Evolutionary conservation across 64 coral and sea anemone genomes (phyloP).

Genomic region (Dendronephthya gigantea): DNA sequence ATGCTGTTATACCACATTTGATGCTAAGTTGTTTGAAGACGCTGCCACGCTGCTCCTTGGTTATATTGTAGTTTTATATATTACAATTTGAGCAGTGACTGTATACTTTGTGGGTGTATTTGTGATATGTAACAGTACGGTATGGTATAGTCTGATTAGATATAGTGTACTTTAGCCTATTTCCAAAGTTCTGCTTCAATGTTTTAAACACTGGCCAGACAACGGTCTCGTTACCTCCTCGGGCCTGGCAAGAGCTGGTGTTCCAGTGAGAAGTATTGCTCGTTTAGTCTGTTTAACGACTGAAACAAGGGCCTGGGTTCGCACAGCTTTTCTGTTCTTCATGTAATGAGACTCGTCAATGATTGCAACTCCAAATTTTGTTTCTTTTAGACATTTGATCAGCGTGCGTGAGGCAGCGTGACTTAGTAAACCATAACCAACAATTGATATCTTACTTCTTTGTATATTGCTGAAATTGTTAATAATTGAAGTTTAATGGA

Average conservation of each 20-base stretch:
- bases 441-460: slow-evolving; percentile 51
- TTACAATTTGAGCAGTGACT: too few relatives aligned
- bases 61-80: too few relatives aligned
- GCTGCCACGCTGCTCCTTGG: too few relatives aligned
- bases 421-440: slow-evolving; percentile 72
- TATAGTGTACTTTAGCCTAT: too few relatives aligned
- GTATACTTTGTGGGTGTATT: too few relatives aligned
- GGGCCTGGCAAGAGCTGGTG: slow-evolving; percentile 85
- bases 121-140: too few relatives aligned
- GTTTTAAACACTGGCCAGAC: neutral
- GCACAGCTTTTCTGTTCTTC: slow-evolving; percentile 49
- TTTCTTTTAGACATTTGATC: slow-evolving; percentile 54
- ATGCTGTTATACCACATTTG: too few relatives aligned
- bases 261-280: slow-evolving; percentile 71
- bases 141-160: too few relatives aligned
- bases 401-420: slow-evolving; percentile 46
- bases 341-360: slow-evolving; percentile 92
- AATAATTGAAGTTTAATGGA: neutral
- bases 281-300: slow-evolving; percentile 60
- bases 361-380: slow-evolving; percentile 62
- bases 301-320: slow-evolving; percentile 64
- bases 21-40: neutral
- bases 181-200: too few relatives aligned
- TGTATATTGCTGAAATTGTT: slow-evolving; percentile 53
- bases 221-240: slow-evolving; percentile 49